Base-by-base conservation (phyloP, 2,888 invertebrate species). In the Reticulitermes lucifugus region DNA sequence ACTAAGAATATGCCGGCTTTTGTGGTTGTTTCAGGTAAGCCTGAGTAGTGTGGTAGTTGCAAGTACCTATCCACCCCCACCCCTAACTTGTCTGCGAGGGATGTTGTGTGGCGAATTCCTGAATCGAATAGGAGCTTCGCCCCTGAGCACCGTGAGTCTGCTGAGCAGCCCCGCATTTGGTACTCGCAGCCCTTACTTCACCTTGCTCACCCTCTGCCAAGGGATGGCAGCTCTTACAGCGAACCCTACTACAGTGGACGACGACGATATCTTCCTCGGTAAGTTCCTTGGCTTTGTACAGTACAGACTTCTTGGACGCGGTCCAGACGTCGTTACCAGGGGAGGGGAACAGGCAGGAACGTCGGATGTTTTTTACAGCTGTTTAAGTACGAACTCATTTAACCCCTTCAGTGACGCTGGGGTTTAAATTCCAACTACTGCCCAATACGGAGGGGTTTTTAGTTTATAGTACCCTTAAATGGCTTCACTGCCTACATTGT, bases 181-280 rank as follows among this genome's bases (percentile, higher is more conserved):
- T 88, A 90, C 90, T 87, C 90, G 91, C 89, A 92, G 92, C 92
- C 94, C 92, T 90, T 94, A 91, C 91, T 93, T 90, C 88, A 90
- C 92, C 89, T 92, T 94, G 90, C 93, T 94, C 88, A 92, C 93
- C 88, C 92, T 94, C 90, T 92, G 93, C 88, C 91, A 91, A 89
- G 92, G 93, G 88, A 93, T 93, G 92, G 93, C 93, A 88, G 91
- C 92, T 75, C 91, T 92, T 87, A 93, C 92, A 87, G 91, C 92
- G 88, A 81, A 81, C 29, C 90, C 92, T 88, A 92, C 93, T 88
- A 46, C 70, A 25, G 70, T 81, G 70, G 91, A 91, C 88, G 93
- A 94, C 89, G 94, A 94, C 89, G 92, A 94, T 90, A 93, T 94
- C 90, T 94, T 94, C 90, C 92, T 94, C 91, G 94, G 94, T 94